Conservation (phyloP, 2,797 vertebrate species). For the Eospalax fontanierii region DNA sequence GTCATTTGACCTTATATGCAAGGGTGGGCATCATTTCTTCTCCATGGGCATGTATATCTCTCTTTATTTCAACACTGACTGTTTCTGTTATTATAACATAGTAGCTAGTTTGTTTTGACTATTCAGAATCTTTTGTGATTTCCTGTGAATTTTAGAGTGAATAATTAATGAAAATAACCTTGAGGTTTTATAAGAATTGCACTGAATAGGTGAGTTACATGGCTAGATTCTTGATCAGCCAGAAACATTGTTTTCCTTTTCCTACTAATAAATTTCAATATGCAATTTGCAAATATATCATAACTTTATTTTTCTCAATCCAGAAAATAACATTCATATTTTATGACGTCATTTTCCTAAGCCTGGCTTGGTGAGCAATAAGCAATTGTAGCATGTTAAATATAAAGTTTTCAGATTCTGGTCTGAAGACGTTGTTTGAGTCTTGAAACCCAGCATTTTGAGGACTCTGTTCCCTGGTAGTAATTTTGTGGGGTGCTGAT, state of each 20-base stretch:
- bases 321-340: conserved; percentile 11
- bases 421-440: neutral
- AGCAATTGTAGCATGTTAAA: neutral
- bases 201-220: neutral
- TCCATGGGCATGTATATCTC: accelerated
- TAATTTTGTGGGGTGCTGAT: neutral
- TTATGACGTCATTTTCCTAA: neutral
- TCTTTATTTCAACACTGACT: neutral
- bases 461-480: neutral
- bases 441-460: neutral
- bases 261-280: neutral
- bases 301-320: neutral
- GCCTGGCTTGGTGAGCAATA: neutral
- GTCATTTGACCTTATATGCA: accelerated
- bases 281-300: neutral
- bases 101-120: neutral
- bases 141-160: neutral
- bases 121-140: neutral
- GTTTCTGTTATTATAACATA: neutral
- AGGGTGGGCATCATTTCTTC: accelerated
- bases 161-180: neutral
- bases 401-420: neutral
- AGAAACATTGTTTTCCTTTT: neutral
- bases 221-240: neutral
- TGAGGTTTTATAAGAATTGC: neutral